A percentile compares a stretch with the other conserved stretches of the same genome.
Evolutionary conservation across 1,140 invertebrate genomes (phyloP).

Genomic region (Philotrypesis tridentata): DNA sequence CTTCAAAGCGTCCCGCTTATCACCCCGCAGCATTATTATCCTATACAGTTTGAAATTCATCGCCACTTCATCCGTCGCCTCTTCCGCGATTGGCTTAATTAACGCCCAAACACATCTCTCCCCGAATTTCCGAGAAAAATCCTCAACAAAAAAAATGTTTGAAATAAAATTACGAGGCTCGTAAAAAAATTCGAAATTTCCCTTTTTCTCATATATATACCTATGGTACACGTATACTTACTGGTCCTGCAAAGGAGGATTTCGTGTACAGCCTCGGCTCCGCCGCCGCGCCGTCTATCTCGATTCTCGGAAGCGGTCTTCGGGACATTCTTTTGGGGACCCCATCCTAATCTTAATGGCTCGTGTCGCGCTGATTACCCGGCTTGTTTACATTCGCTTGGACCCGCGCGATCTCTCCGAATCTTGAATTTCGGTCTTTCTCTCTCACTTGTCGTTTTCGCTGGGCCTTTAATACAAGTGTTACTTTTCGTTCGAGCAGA

Average conservation of each 20-base stretch:
- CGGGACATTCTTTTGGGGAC: constrained; percentile 36
- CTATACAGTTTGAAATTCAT: not conserved
- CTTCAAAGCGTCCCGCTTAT: not conserved
- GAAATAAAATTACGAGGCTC: constrained; percentile 33
- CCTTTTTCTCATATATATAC: not conserved
- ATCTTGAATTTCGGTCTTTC: constrained; percentile 41
- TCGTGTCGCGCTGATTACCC: constrained; percentile 64
- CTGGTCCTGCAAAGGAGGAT: not conserved
- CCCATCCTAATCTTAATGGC: constrained; percentile 65
- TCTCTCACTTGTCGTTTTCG: not conserved
- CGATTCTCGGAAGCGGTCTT: constrained; percentile 37
- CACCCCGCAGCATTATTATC: not conserved
- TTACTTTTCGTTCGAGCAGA: constrained; percentile 30
- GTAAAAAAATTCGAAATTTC: constrained; percentile 42
- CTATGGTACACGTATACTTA: not conserved
- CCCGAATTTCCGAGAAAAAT: constrained; percentile 27
- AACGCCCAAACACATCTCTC: constrained; percentile 10
- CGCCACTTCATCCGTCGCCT: not conserved
- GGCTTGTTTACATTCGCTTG: constrained; percentile 63
- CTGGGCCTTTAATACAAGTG: not conserved
- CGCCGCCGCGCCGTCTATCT: constrained; percentile 35
- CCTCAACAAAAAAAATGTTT: not conserved
- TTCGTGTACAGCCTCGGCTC: not conserved
- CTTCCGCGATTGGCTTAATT: constrained; percentile 37
- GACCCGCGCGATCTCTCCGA: constrained; percentile 35